phyloP scores from a whole-genome alignment of 1,140 invertebrate species.

The Phthorimaea operculella region DNA sequence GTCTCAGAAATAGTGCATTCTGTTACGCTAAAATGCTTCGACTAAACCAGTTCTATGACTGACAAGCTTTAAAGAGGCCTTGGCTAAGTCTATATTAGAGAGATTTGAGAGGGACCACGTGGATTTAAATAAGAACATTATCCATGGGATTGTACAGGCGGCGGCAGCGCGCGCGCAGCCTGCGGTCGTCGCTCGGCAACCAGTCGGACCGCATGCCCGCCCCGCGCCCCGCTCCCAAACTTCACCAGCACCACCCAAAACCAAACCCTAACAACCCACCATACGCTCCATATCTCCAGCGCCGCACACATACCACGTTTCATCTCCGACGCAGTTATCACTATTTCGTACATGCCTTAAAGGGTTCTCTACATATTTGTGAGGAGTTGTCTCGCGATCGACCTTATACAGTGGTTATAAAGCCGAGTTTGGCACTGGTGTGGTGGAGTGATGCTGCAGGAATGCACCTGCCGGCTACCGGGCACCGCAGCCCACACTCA shows the following conservation, averaged over 20 bases:
- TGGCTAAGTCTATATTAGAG: too few relatives aligned
- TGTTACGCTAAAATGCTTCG: too few relatives aligned
- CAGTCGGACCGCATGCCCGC: conserved; percentile 53
- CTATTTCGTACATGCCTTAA: conserved; percentile 47
- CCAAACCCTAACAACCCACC: conserved; percentile 5
- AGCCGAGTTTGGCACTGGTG: conserved; percentile 21
- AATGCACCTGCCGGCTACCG: conserved; percentile 57
- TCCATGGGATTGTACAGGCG: conserved; percentile 39
- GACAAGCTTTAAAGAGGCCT: too few relatives aligned
- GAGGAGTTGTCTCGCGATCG: conserved; percentile 26
- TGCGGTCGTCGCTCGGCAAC: conserved; percentile 65
- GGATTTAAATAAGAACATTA: conserved; percentile 32
- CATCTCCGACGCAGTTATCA: neutral
- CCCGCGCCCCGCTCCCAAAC: conserved; percentile 41
- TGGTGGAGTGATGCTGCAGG: conserved; percentile 11
- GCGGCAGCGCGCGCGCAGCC: conserved; percentile 54
- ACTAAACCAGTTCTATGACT: too few relatives aligned
- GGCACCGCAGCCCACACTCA: conserved; percentile 35
- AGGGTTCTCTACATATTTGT: conserved; percentile 53
- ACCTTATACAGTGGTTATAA: conserved; percentile 31
- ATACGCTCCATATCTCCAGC: neutral
- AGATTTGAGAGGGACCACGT: conserved; percentile 24
- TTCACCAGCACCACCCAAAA: conserved; percentile 25
- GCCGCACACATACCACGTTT: neutral
- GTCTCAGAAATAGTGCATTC: too few relatives aligned